Percentiles rank a stretch among this genome's conserved stretches.
Conservation (phyloP, 2,797 vertebrate genomes). For the Rhyacichthys aspro region DNA sequence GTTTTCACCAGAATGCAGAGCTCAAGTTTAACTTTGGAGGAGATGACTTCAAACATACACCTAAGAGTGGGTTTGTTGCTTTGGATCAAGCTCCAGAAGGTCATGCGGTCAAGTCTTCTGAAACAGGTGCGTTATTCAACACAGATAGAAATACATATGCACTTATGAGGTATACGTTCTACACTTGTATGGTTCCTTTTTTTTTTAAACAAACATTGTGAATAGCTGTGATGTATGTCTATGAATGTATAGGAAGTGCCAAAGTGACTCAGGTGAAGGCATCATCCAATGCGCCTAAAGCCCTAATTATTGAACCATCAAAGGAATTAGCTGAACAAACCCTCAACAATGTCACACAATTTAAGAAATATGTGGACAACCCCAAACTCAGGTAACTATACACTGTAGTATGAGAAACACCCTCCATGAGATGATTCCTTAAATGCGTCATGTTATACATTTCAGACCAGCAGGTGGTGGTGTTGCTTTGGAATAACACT, state of each 20-base stretch:
- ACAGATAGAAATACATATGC: background rate
- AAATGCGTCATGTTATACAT: background rate
- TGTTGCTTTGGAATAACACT: background rate
- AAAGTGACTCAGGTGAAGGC: constrained; percentile 88
- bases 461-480: constrained; percentile 48
- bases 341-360: constrained; percentile 92
- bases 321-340: constrained; percentile 97
- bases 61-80: constrained; percentile 88
- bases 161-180: background rate
- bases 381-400: constrained; percentile 90
- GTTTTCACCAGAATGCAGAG: constrained; percentile 88
- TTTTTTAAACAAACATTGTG: background rate
- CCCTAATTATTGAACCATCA: constrained; percentile 94
- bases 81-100: constrained; percentile 86
- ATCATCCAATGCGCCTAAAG: constrained; percentile 88
- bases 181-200: no score
- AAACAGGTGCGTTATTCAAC: constrained; percentile 80
- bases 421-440: background rate
- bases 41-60: constrained; percentile 91
- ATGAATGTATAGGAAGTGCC: constrained; percentile 82
- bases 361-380: constrained; percentile 91
- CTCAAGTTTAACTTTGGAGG: constrained; percentile 97
- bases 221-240: constrained; percentile 2
- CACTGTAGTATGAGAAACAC: background rate
- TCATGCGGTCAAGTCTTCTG: constrained; percentile 86